phyloP scores from a whole-genome alignment of 2,797 vertebrate genomes.

The Tolypeutes matacus region DNA sequence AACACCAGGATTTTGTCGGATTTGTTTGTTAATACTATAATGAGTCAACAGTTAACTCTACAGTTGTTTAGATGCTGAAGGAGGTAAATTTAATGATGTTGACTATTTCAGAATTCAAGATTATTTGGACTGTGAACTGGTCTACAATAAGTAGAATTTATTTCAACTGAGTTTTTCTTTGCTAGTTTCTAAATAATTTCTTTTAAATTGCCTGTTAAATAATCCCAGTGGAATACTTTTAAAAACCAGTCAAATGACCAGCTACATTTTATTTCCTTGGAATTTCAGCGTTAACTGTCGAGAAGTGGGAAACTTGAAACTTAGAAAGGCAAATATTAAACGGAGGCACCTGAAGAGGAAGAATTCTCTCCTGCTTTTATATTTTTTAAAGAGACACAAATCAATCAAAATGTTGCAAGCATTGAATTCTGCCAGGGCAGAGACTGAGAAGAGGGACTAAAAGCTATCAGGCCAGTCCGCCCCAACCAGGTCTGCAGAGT shows the following conservation, averaged over 20 bases:
- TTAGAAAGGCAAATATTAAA: neutral
- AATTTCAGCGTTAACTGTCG: neutral
- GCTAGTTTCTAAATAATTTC: conserved; percentile 42
- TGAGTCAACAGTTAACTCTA: conserved; percentile 63
- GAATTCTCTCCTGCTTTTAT: neutral
- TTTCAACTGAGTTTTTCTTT: conserved; percentile 51
- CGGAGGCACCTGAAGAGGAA: neutral
- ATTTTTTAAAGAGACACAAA: neutral
- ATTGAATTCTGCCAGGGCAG: neutral
- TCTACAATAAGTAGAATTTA: conserved; percentile 62
- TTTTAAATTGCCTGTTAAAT: conserved; percentile 39
- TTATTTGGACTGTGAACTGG: neutral
- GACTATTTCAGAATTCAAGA: conserved; percentile 35
- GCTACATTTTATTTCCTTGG: neutral
- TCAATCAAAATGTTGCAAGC: neutral
- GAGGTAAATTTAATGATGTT: conserved; percentile 68
- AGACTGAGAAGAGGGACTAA: neutral
- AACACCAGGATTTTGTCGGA: neutral
- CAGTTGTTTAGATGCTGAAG: conserved; percentile 64
- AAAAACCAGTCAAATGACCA: neutral
- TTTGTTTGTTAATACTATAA: conserved; percentile 58
- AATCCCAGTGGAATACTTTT: conserved; percentile 28
- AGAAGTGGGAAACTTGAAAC: neutral
- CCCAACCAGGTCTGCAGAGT: no score
- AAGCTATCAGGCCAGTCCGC: neutral